Conservation (phyloP, 2,113 vertebrate genomes). For the Pagrus major region DNA sequence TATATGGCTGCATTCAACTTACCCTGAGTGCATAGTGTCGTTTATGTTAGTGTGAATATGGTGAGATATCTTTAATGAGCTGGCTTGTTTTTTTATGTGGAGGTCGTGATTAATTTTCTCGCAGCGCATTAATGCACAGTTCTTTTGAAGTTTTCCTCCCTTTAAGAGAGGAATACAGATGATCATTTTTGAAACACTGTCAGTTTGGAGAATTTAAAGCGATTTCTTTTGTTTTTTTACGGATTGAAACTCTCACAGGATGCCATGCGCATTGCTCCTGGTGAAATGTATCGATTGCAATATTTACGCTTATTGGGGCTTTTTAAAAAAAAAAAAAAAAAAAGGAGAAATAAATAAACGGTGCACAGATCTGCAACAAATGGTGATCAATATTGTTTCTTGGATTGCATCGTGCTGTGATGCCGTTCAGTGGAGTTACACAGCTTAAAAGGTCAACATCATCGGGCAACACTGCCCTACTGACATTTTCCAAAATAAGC, state of each 20-base stretch:
- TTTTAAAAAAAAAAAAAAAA: background rate
- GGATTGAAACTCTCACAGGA: background rate
- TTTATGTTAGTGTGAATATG: background rate
- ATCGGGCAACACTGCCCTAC: slow-evolving; percentile 48
- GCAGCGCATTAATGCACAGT: background rate
- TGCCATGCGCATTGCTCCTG: background rate
- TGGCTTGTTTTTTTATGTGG: background rate
- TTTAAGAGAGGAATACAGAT: background rate
- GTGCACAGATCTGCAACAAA: slow-evolving; percentile 47
- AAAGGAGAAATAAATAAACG: slow-evolving; percentile 19
- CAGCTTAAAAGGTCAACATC: slow-evolving; percentile 76
- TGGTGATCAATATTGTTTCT: slow-evolving; percentile 57
- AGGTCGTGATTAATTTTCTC: background rate
- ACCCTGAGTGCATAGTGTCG: background rate
- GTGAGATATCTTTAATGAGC: background rate
- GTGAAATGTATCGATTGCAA: background rate
- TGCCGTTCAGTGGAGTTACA: slow-evolving; percentile 48
- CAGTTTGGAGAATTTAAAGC: slow-evolving; percentile 1
- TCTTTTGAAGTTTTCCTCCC: slow-evolving; percentile 19
- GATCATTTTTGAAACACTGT: background rate
- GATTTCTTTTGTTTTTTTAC: slow-evolving; percentile 5
- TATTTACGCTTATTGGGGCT: background rate
- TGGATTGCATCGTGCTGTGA: slow-evolving; percentile 51
- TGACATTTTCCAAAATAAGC: slow-evolving; percentile 80
- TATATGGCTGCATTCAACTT: no score